Evolutionary conservation across 2,888 invertebrate species (phyloP).

Genomic region (Aromia moschata): DNA sequence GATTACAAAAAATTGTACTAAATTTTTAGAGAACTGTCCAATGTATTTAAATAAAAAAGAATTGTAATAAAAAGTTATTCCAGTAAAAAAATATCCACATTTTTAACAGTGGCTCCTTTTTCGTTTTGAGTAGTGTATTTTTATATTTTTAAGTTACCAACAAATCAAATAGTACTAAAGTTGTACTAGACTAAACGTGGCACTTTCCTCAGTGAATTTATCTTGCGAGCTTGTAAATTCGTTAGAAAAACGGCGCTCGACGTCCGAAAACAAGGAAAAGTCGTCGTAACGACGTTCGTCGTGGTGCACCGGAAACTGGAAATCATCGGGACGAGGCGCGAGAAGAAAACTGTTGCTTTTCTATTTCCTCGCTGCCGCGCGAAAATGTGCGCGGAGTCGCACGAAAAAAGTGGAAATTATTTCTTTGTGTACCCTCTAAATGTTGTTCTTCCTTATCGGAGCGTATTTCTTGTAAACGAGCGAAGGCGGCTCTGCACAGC

Average conservation of each 20-base stretch:
- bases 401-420: conserved; percentile 4
- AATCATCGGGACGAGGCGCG: conserved; percentile 3
- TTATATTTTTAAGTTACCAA: too few relatives aligned
- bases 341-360: conserved; percentile 6
- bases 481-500: not conserved
- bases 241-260: conserved; percentile 1
- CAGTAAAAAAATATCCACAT: too few relatives aligned
- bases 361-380: conserved; percentile 2
- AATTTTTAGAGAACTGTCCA: too few relatives aligned
- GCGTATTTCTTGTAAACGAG: not conserved
- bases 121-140: too few relatives aligned
- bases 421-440: conserved; percentile 2
- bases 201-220: too few relatives aligned
- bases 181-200: too few relatives aligned
- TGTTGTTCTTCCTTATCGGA: not conserved
- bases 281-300: not conserved
- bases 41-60: too few relatives aligned
- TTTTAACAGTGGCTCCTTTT: too few relatives aligned
- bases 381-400: not conserved
- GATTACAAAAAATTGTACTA: too few relatives aligned
- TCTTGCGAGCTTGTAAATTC: conserved; percentile 5
- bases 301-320: conserved; percentile 3
- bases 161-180: too few relatives aligned
- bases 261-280: not conserved
- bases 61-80: too few relatives aligned